Evolutionary conservation across 2,888 invertebrate genomes (phyloP).

Genomic region (Allacma fusca): DNA sequence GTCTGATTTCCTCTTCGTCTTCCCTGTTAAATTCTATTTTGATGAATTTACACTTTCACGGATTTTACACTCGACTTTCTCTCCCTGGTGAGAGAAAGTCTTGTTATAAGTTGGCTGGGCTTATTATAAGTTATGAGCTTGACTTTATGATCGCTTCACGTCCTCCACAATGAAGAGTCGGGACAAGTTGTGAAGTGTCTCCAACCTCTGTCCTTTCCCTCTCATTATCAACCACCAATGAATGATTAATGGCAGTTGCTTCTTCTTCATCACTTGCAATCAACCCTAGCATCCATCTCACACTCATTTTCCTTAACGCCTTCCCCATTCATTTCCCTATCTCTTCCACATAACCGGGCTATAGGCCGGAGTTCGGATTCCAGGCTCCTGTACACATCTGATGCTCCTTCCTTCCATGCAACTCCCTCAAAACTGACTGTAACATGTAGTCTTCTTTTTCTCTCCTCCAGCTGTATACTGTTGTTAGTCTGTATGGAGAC

Average conservation of each 20-base stretch:
- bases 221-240: slow-evolving; percentile 60
- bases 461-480: no score
- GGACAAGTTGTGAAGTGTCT: slow-evolving; percentile 46
- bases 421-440: no score
- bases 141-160: slow-evolving; percentile 17
- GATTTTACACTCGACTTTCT: slow-evolving; percentile 27
- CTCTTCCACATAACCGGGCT: background rate
- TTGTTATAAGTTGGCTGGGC: background rate
- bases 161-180: background rate
- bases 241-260: slow-evolving; percentile 58
- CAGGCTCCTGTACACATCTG: no score
- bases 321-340: background rate
- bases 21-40: slow-evolving; percentile 9
- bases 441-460: no score
- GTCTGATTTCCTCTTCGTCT: background rate
- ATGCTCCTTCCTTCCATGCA: no score
- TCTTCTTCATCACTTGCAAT: slow-evolving; percentile 58
- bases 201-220: slow-evolving; percentile 21
- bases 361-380: no score
- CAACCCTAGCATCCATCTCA: slow-evolving; percentile 55
- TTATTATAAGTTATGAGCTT: slow-evolving; percentile 33
- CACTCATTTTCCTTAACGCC: slow-evolving; percentile 36
- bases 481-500: no score
- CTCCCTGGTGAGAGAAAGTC: no score
- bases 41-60: slow-evolving; percentile 27